Base-by-base conservation (phyloP, 2,113 vertebrate species). In the Cynoglossus semilaevis region DNA sequence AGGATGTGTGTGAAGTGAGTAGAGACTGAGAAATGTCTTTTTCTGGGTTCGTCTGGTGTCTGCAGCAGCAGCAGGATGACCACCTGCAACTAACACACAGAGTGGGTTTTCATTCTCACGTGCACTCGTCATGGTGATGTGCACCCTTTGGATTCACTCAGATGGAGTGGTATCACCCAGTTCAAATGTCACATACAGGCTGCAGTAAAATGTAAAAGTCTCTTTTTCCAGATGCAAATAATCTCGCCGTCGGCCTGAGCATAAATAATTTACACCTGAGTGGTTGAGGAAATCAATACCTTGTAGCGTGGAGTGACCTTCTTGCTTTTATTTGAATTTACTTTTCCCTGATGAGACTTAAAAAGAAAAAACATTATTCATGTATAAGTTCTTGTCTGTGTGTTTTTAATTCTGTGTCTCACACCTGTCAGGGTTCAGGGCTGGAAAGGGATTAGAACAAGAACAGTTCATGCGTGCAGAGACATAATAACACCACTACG, bases 1-100 rank as follows among this genome's bases (percentile, higher is more conserved):
- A 64, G 72, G 36, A 36, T 37, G 72, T 17, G 16, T 76, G 79
- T 81, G 79, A 67, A 8, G 47, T 59, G 63, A 79, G 69, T 78
- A 45, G 52, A 38, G 47, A 80, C 50, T 49, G 49, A 70, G 57
- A 64, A 54, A 40, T 50, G 55, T 50, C 18, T 46, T 65, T 37
- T 43, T 66, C 12, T 10, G 2, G 5, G 60, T 47, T 50, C 19
- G 15, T 4, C 1, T 38, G 44, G 15, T 22, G 15, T 44, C 16
- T 22, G 11, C 15, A n/a, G n/a, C 44, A 38, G 8, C 63, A 63
- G 10, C n/a, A 47, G 58, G 44, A 52, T 8, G 41, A 37, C 72
- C 11, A 53, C 19, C 13, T 15, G 1, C 45, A 63, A 16, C 50
- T 37, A 59, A 66, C 55, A 17, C 10, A 9, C 40, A 9, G 53